These are phyloP conservation scores for Acanthochromis polyacanthus DNA, from an alignment of 2,113 vertebrate genomes.

Conservation along the genomic window DNA sequence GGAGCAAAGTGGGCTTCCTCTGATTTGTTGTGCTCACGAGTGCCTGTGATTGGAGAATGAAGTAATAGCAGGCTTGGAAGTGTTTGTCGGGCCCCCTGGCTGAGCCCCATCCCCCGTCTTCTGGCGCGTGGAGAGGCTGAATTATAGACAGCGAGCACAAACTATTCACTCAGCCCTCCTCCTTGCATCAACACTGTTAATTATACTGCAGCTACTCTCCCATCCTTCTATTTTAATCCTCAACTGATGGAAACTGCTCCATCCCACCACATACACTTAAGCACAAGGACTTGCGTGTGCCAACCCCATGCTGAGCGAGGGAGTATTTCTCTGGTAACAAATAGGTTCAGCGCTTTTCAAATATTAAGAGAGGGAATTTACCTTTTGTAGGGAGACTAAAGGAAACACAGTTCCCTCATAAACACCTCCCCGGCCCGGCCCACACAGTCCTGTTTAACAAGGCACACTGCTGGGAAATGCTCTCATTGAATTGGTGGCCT, in stretches of 20 bases:
- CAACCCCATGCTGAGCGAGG: slow-evolving; percentile 47
- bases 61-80: slow-evolving; percentile 69
- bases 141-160: slow-evolving; percentile 69
- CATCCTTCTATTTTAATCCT: slow-evolving; percentile 73
- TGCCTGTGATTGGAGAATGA: slow-evolving; percentile 56
- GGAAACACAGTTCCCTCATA: slow-evolving; percentile 7
- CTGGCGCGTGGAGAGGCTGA: slow-evolving; percentile 65
- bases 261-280: slow-evolving; percentile 37
- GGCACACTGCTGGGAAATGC: slow-evolving; percentile 46
- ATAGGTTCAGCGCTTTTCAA: slow-evolving; percentile 31
- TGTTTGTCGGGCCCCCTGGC: slow-evolving; percentile 57
- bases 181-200: slow-evolving; percentile 68
- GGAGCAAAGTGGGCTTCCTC: not conserved
- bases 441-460: slow-evolving; percentile 38
- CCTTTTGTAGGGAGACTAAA: slow-evolving; percentile 30
- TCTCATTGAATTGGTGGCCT: slow-evolving; percentile 27
- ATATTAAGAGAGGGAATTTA: slow-evolving; percentile 32
- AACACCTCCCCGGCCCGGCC: slow-evolving; percentile 22
- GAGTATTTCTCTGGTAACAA: slow-evolving; percentile 63
- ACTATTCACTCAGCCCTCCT: slow-evolving; percentile 61
- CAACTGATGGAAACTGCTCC: slow-evolving; percentile 50
- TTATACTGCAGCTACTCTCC: slow-evolving; percentile 66
- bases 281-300: slow-evolving; percentile 28
- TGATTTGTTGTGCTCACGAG: slow-evolving; percentile 52
- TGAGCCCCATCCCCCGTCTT: slow-evolving; percentile 49